Evolutionary conservation across 2,888 invertebrate species (phyloP), one percentile per base, ranked within the genome.

Genomic region (Epicampocera succincta): DNA sequence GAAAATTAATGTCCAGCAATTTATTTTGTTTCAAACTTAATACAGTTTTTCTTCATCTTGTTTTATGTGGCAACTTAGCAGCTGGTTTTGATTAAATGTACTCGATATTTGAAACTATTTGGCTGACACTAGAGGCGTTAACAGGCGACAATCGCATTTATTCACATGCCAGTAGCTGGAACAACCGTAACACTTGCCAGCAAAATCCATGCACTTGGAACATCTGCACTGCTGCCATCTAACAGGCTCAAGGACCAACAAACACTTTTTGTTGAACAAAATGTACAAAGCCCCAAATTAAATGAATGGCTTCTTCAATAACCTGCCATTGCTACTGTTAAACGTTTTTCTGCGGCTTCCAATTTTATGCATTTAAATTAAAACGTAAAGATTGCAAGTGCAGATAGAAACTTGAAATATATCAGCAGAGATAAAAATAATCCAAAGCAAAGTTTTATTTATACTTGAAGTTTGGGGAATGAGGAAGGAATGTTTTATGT

Each of bases 81-180:
- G n/a, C 33, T 68, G 19, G 9, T 44, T 68, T 50, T 60, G 66
- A 66, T 75, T 66, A 25, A 75, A 29, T 75, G 50, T n/a, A 46
- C 42, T 12, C 12, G 44, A 52, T 44, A 68, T 60, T 68, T 75
- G 12, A 66, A 60, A 60, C 42, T 19, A 66, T 17, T 9, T 44
- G 56, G 50, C 17, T 61, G 60, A 61, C 33, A 52, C 33, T 21
- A 60, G 33, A 75, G 58, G 75, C 66, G 66, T 58, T 48, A 66
- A 29, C 25, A 58, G n/a, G 15, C 33, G 6, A 40, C 33, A 63
- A 33, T 61, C 25, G 29, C 48, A 66, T 56, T 48, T 42, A 33
- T 58, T 25, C 17, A 58, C 17, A 29, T 29, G 44, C 9, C 38
- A 48, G 25, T 13, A 50, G 40, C 50, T 25, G 5, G n/a, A 58